A percentile compares a stretch with the other conserved stretches of the same genome.
These are phyloP conservation scores for Typhlomys cinereus DNA, from an alignment of 2,113 vertebrate genomes.

Conservation along the genomic window DNA sequence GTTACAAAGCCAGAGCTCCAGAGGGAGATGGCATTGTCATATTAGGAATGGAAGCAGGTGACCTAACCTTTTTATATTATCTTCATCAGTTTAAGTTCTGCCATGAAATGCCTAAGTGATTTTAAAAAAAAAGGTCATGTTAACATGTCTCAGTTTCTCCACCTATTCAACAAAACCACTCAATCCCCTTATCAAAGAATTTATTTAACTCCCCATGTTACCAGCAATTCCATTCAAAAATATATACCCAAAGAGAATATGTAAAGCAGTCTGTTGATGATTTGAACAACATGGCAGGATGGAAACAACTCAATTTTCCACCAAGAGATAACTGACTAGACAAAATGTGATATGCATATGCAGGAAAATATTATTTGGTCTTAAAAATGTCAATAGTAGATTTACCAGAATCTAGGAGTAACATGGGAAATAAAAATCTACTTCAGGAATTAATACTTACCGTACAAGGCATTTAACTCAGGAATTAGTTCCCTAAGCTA, in stretches of 20 bases:
- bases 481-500: background rate
- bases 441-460: background rate
- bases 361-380: background rate
- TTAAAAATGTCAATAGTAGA: background rate
- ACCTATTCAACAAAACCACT: background rate
- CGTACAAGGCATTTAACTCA: background rate
- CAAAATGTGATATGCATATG: background rate
- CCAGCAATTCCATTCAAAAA: background rate
- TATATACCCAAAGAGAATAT: background rate
- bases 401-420: background rate
- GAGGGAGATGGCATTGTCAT: background rate
- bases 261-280: background rate
- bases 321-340: background rate
- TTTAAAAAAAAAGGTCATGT: background rate
- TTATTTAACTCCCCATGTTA: background rate
- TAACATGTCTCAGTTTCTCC: constrained; percentile 7
- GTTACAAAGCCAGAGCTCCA: constrained; percentile 42
- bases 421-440: background rate
- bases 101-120: background rate
- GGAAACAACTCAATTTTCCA: background rate
- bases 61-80: background rate
- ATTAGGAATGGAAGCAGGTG: background rate
- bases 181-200: background rate
- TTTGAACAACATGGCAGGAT: no score
- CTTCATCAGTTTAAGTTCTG: constrained; percentile 25